phyloP scores from a whole-genome alignment of 2,113 vertebrate species.

The Stigmatopora argus region DNA sequence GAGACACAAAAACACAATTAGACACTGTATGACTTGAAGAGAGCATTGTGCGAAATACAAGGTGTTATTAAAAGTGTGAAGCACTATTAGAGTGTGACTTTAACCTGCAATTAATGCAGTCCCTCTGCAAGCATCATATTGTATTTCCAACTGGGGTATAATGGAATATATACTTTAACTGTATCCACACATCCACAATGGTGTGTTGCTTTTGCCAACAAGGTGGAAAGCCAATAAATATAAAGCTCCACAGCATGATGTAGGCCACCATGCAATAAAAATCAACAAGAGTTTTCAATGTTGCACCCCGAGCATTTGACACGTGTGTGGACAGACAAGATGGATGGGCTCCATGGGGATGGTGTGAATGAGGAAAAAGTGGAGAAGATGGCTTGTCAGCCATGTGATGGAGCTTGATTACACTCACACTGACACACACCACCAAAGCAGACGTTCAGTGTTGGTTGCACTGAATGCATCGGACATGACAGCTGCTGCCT shows the following conservation, averaged over 20 bases:
- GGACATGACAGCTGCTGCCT: conserved; percentile 65
- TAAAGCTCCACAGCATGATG: neutral
- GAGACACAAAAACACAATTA: conserved; percentile 58
- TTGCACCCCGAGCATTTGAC: neutral
- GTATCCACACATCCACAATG: neutral
- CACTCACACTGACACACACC: conserved; percentile 48
- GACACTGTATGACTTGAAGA: conserved; percentile 61
- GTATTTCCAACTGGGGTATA: neutral
- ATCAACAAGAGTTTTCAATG: neutral
- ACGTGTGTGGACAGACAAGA: conserved; percentile 9
- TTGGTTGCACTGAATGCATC: conserved; percentile 65
- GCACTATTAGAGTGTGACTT: conserved; percentile 67
- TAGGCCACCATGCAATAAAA: neutral
- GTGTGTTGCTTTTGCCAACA: neutral
- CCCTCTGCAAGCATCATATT: conserved; percentile 1
- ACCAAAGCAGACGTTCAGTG: conserved; percentile 49
- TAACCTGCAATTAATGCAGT: conserved; percentile 72
- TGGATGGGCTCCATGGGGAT: conserved; percentile 21
- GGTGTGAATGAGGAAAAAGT: conserved; percentile 35
- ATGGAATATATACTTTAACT: neutral
- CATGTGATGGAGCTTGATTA: conserved; percentile 62
- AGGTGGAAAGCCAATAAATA: neutral
- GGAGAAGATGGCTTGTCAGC: conserved; percentile 52
- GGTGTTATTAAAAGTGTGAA: conserved; percentile 67
- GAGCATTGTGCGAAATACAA: conserved; percentile 63